Evolutionary conservation across 2,113 vertebrate species (phyloP), one percentile per base, ranked within the genome.

Genomic region (Oryzias woworae): DNA sequence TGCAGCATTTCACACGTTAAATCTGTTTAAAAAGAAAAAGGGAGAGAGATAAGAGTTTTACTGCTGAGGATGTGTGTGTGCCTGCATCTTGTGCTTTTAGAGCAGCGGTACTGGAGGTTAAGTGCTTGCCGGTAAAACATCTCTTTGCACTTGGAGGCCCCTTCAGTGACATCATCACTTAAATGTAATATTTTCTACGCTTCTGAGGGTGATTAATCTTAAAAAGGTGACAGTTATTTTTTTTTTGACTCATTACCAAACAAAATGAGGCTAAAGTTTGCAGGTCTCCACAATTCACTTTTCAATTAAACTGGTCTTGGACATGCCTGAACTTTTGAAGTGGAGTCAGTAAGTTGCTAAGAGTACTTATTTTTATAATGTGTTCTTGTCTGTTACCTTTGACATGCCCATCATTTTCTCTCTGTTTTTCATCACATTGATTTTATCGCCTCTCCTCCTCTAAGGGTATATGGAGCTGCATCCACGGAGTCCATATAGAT

Each of bases 401-500:
- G 16, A 45, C 53, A 1, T 16, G 4, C 17, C 49, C 14, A 52
- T 62, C 41, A 28, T 75, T 41, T 61, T 48, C 49, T 66, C 26
- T 46, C 22, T 14, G 46, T 17, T 43, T 23, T 28, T 0, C 26
- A 13, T 53, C 24, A 26, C 3, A 18, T 66, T 42, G 41, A 66
- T 73, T 15, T 52, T 42, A 60, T 62, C 22, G 31, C n/a, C 23
- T 60, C 24, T 55, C 20, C 61, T 44, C 13, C 43, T 86, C 87
- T 56, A 87, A 99, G 97, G 97, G 96, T 28, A 99, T 99, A 80
- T 99, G 96, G 91, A 98, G 96, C 85, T 99, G 97, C 70, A 98
- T 99, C 82, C 97, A 99, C 0, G 97, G 97, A 1, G 95, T 99
- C 14, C 96, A 98, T 46, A 97, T 96, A 48, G 97, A 98, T 56